Evolutionary conservation across 2,888 invertebrate species (phyloP), one percentile per base, ranked within the genome.

Genomic region (Drosophila subsilvestris): DNA sequence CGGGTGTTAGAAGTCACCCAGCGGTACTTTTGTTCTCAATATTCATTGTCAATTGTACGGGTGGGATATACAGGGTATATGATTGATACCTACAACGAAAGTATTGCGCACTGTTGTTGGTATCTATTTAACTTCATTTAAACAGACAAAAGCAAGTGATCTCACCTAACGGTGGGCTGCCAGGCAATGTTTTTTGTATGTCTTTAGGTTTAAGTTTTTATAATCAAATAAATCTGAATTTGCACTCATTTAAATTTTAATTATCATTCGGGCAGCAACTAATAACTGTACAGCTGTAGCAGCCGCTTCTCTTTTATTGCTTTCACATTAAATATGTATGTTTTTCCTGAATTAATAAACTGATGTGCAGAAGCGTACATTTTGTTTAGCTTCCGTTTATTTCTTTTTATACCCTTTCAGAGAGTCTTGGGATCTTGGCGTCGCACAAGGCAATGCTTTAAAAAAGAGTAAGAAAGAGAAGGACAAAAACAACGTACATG

Each of bases 1-100:
- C 12, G 37, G 50, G 58, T 27, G 22, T 12, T 45, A 29, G 50
- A 8, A 37, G 53, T n/a, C 67, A 63, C 42, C 49, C 32, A 56
- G 43, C 57, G 20, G 49, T 22, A 47, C 47, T 47, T 47, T 27
- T 67, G 67, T 63, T 37, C 45, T 51, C 18, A 5, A 51, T 51
- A 53, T 53, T 53, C 9, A 9, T 22, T 37, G 57, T 22, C 22
- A 7, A n/a, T 37, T 20, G 37, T 45, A 12, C 2, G 25, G 8
- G 12, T 14, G 18, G 37, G 37, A 14, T 14, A 37, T 37, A 37
- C 7, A 37, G n/a, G 14, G 37, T 37, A 37, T 7, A 37, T 37
- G 37, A 37, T 37, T 37, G 37, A 37, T 37, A n/a, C n/a, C n/a
- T n/a, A n/a, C n/a, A n/a, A n/a, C n/a, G n/a, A n/a, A n/a, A n/a